phyloP scores from a whole-genome alignment of 2,113 vertebrate genomes.

The Isurus oxyrinchus region DNA sequence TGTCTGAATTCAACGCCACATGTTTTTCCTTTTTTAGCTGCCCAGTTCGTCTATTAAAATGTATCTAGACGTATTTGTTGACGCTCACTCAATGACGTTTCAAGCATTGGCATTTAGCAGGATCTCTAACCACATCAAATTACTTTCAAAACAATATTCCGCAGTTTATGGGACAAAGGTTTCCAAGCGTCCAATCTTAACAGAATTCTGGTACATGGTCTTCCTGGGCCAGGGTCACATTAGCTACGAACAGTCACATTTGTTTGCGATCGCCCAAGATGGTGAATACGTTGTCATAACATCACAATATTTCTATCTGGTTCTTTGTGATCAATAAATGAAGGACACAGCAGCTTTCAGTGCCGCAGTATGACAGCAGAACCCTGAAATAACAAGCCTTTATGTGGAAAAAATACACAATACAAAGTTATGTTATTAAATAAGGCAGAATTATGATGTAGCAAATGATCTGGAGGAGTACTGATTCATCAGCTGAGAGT shows the following conservation, averaged over 20 bases:
- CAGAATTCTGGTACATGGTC: background rate
- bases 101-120: background rate
- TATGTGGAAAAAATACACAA: too few species aligned
- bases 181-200: background rate
- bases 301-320: background rate
- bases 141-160: background rate
- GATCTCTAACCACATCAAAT: background rate
- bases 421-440: too few species aligned
- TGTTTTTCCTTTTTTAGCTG: background rate
- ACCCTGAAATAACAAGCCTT: too few species aligned
- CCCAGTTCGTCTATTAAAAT: background rate
- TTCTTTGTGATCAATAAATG: background rate
- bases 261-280: background rate
- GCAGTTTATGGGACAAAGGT: background rate
- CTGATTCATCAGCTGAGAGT: too few species aligned
- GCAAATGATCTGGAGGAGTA: too few species aligned
- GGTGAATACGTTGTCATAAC: background rate
- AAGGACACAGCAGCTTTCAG: background rate
- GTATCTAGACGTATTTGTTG: background rate
- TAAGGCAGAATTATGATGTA: too few species aligned
- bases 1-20: too few species aligned
- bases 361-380: background rate
- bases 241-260: background rate
- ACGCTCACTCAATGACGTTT: background rate
- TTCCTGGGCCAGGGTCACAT: background rate